phyloP scores from a whole-genome alignment of 2,797 vertebrate genomes.

The Xyrichtys novacula region DNA sequence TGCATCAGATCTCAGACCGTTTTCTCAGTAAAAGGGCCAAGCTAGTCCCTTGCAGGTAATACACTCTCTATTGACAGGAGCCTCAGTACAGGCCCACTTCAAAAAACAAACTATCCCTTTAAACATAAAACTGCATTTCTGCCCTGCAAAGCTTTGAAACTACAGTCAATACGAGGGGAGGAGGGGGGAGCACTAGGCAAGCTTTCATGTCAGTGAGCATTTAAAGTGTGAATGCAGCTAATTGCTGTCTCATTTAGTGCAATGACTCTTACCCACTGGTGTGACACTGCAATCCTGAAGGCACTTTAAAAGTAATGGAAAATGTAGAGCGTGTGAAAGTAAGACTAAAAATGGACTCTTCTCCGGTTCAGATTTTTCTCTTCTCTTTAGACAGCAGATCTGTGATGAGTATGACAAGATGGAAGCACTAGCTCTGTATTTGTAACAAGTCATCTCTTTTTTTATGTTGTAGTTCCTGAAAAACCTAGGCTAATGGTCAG shows the following conservation, averaged over 20 bases:
- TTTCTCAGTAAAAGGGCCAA: no score
- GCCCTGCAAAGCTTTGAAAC: conserved; percentile 29
- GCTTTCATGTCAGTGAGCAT: conserved; percentile 28
- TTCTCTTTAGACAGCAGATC: conserved; percentile 1
- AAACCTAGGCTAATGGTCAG: conserved; percentile 97
- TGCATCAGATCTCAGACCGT: no score
- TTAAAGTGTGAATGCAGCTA: conserved; percentile 57
- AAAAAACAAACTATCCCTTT: neutral
- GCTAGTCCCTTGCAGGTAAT: no score
- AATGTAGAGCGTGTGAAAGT: conserved; percentile 37
- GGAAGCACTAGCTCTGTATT: conserved; percentile 1
- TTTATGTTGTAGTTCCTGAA: conserved; percentile 91
- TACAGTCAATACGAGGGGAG: conserved; percentile 8
- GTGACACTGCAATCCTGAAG: conserved; percentile 54
- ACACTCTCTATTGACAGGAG: no score
- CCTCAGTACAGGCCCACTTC: no score
- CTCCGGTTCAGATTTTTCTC: neutral
- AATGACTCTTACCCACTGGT: conserved; percentile 55
- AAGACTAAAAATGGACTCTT: conserved; percentile 8
- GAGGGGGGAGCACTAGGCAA: conserved; percentile 12
- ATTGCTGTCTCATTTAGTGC: conserved; percentile 67
- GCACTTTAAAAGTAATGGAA: conserved; percentile 60
- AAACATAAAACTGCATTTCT: conserved; percentile 21
- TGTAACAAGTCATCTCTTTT: conserved; percentile 43
- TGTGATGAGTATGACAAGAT: neutral